Percentiles rank a stretch among this genome's conserved stretches.
Evolutionary conservation across 2,797 vertebrate genomes (phyloP).

Genomic region (Halcyon leucocephala): DNA sequence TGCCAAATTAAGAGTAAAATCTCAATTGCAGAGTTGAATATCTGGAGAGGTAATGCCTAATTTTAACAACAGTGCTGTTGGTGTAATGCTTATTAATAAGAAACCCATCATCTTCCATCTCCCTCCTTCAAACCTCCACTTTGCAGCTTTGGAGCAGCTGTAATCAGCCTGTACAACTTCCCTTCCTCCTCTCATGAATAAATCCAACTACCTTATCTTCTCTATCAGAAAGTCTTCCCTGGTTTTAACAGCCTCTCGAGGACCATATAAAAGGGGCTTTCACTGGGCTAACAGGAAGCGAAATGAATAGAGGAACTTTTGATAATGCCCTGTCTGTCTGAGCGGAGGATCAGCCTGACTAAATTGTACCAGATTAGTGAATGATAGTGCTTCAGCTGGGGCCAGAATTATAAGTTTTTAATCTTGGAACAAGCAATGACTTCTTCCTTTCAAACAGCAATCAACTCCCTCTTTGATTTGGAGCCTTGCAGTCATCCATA

Average conservation of each 20-base stretch:
- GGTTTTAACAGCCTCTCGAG: conserved; percentile 47
- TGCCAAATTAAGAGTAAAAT: background rate
- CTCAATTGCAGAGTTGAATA: background rate
- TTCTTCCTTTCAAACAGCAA: conserved; percentile 34
- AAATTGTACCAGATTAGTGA: conserved; percentile 48
- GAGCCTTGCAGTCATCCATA: conserved; percentile 36
- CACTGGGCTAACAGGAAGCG: conserved; percentile 66
- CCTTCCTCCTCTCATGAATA: conserved; percentile 54
- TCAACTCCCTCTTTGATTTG: conserved; percentile 49
- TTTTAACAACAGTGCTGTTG: background rate
- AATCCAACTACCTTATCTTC: conserved; percentile 45
- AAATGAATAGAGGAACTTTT: conserved; percentile 69
- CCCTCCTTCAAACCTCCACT: background rate
- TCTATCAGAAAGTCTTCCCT: conserved; percentile 54
- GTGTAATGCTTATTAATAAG: background rate
- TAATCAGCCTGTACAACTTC: background rate
- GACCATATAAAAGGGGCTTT: conserved; percentile 65
- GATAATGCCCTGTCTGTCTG: conserved; percentile 68
- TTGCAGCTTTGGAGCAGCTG: conserved; percentile 52
- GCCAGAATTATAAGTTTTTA: conserved; percentile 62
- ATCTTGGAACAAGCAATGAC: conserved; percentile 63
- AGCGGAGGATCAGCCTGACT: conserved; percentile 7
- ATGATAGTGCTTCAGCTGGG: conserved; percentile 40
- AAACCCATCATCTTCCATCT: conserved; percentile 1
- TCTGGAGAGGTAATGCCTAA: background rate